Base-by-base conservation (phyloP, 2,888 invertebrate genomes). In the Oscheius sp. region DNA sequence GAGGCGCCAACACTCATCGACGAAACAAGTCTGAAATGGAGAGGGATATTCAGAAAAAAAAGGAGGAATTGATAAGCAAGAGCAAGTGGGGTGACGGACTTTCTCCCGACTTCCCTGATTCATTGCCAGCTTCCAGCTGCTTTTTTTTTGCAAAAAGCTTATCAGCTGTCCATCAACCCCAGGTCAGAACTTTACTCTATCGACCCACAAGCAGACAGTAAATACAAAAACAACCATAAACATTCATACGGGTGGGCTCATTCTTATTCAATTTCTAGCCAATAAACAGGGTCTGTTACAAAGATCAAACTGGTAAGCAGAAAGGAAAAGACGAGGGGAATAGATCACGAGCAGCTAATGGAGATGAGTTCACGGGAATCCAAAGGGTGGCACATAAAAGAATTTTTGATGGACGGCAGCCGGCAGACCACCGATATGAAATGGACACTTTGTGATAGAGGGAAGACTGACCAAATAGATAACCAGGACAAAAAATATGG, bases 381-480 rank as follows among this genome's bases (percentile, higher is more conserved):
- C 35, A 3, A 9, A 9, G 35, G 35, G 3, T 35, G 35, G 35
- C 3, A 9, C 3, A 35, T 35, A 35, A n/a, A 49, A 49, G 18
- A 49, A n/a, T 49, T 16, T 29, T 43, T 41, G 63, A 63, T 25
- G 63, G 63, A 63, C 63, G 43, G 35, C 35, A 35, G 35, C 35
- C 35, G 63, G 21, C 45, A 23, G 29, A 27, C 12, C 25, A 23
- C 35, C 59, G 63, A 45, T 43, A 41, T 58, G 49, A 52, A 66
- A 66, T 66, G 66, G 66, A 66, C 66, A 66, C 29, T 29, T 66
- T n/a, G n/a, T 52, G 66, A 66, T 66, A 66, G 27, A n/a, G 23
- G 35, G 21, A 21, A 25, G 25, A 52, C 66, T 66, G 66, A 66
- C 66, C 52, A 52, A 52, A 43, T 1, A 43, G 61, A 45, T 41